Percentiles rank a stretch among this genome's conserved stretches.
These are phyloP conservation scores for Drosophila aldrichi DNA, from an alignment of 2,888 invertebrate species.

Conservation along the genomic window DNA sequence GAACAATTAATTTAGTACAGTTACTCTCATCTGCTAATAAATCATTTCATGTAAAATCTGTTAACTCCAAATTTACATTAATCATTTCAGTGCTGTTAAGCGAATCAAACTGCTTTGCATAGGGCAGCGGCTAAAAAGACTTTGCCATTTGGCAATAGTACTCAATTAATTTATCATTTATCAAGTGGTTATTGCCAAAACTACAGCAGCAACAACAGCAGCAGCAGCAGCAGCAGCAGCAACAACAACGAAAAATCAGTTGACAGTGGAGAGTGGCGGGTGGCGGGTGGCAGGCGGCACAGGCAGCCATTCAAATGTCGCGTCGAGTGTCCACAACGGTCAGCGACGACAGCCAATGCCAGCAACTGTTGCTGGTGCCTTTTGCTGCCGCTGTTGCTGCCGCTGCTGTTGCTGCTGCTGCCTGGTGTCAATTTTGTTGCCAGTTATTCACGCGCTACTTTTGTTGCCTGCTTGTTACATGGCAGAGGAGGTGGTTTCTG, in stretches of 20 bases:
- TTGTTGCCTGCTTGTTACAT: slow-evolving; percentile 53
- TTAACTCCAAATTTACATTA: slow-evolving; percentile 4
- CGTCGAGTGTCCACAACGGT: slow-evolving; percentile 58
- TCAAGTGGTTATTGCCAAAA: slow-evolving; percentile 72
- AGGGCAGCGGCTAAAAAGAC: slow-evolving; percentile 41
- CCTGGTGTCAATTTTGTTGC: slow-evolving; percentile 62
- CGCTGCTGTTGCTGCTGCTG: slow-evolving; percentile 27
- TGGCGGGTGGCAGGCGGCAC: slow-evolving; percentile 27
- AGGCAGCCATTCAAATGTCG: slow-evolving; percentile 68
- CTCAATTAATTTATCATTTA: slow-evolving; percentile 81
- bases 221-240: slow-evolving; percentile 7
- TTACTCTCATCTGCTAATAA: not conserved
- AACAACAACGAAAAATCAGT: slow-evolving; percentile 1
- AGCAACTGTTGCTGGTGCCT: slow-evolving; percentile 47
- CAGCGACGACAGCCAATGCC: slow-evolving; percentile 60
- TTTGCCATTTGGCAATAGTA: slow-evolving; percentile 63
- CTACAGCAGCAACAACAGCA: slow-evolving; percentile 30
- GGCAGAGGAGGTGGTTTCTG: not conserved
- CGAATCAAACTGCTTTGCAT: slow-evolving; percentile 42
- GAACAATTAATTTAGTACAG: too few species aligned
- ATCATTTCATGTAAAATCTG: not conserved
- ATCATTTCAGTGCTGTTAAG: slow-evolving; percentile 21
- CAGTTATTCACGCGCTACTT: slow-evolving; percentile 54
- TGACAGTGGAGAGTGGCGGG: slow-evolving; percentile 21
- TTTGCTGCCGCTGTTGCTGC: slow-evolving; percentile 13